Percentiles rank a stretch among this genome's conserved stretches.
Evolutionary conservation across 2,797 vertebrate genomes (phyloP).

Genomic region (Podarcis lilfordi): DNA sequence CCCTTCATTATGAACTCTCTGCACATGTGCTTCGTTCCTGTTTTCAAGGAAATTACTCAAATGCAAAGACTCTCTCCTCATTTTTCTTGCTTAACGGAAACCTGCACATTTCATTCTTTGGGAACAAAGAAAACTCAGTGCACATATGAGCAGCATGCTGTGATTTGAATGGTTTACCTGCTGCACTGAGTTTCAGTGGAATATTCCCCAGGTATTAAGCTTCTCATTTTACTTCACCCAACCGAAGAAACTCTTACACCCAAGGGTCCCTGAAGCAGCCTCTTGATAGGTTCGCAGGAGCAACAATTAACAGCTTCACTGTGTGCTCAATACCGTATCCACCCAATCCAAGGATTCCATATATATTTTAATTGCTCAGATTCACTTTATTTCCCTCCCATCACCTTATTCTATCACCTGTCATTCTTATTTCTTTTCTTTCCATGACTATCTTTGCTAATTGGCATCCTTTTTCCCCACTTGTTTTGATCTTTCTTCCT

Average conservation of each 20-base stretch:
- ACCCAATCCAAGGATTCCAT: background rate
- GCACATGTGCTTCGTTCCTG: background rate
- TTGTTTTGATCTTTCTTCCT: background rate
- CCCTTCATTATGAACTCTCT: conserved; percentile 41
- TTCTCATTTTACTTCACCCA: conserved; percentile 14
- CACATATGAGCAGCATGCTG: conserved; percentile 13
- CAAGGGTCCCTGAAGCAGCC: background rate
- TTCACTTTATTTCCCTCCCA: conserved; percentile 10
- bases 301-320: conserved; percentile 32
- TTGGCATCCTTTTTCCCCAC: background rate
- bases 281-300: conserved; percentile 10
- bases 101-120: conserved; percentile 30
- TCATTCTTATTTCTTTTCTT: background rate
- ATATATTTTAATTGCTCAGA: background rate
- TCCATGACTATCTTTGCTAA: background rate
- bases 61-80: conserved; percentile 38
- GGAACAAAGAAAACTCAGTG: conserved; percentile 4
- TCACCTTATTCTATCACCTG: background rate
- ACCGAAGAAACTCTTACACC: background rate
- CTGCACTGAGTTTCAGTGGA: background rate
- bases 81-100: conserved; percentile 53
- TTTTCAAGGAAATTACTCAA: conserved; percentile 3
- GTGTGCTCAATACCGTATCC: conserved; percentile 14
- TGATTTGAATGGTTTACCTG: background rate
- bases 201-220: conserved; percentile 4